Percentiles rank a stretch among this genome's conserved stretches.
These are phyloP conservation scores for Podarcis raffonei DNA, from an alignment of 2,113 vertebrate genomes.

Conservation along the genomic window DNA sequence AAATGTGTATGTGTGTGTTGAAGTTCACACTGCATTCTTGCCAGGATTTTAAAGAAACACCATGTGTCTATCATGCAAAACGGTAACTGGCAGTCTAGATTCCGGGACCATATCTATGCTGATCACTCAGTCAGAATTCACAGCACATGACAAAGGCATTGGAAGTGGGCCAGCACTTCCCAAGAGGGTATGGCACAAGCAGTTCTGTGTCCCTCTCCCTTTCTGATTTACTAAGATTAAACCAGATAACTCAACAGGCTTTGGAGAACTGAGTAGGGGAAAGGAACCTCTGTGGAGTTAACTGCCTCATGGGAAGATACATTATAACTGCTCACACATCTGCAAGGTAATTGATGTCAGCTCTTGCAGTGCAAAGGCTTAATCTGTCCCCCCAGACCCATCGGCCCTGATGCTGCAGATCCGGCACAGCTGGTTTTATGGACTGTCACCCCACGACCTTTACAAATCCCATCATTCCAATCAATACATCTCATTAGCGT, in stretches of 20 bases:
- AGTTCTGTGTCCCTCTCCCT: constrained; percentile 9
- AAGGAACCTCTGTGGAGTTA: constrained; percentile 30
- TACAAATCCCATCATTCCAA: constrained; percentile 80
- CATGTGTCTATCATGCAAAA: not conserved
- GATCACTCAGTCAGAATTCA: not conserved
- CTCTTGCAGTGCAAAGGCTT: constrained; percentile 71
- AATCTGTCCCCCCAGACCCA: constrained; percentile 77
- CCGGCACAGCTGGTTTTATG: constrained; percentile 78
- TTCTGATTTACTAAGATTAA: constrained; percentile 3
- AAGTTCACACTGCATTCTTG: not conserved
- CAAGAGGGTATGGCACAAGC: not conserved
- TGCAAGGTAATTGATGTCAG: constrained; percentile 76
- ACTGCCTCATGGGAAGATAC: constrained; percentile 32
- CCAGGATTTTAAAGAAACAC: not conserved
- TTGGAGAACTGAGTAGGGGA: not conserved
- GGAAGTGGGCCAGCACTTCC: not conserved
- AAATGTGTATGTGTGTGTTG: not conserved
- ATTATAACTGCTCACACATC: constrained; percentile 71
- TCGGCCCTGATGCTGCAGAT: constrained; percentile 74
- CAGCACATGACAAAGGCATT: not conserved
- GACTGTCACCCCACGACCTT: constrained; percentile 78
- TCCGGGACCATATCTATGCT: not conserved
- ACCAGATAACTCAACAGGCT: constrained; percentile 9
- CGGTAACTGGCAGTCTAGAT: not conserved
- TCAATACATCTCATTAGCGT: constrained; percentile 80